Percentiles rank a stretch among this genome's conserved stretches.
Conservation (phyloP, 2,888 invertebrate species). For the Megamerina dolium region DNA sequence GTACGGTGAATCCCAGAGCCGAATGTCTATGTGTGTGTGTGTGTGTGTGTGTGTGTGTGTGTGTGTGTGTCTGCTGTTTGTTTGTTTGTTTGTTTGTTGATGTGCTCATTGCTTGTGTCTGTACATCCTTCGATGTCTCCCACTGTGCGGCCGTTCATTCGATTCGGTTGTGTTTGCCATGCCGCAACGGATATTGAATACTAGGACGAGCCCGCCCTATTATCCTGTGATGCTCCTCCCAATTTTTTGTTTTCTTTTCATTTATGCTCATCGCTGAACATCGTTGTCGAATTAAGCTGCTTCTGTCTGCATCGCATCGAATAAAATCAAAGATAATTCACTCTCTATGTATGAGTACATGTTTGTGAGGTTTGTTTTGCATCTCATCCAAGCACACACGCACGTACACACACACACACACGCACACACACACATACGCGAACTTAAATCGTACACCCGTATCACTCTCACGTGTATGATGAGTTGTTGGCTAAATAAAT, state of each 20-base stretch:
- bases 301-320: not conserved
- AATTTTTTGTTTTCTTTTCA: conserved; percentile 15
- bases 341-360: conserved; percentile 12
- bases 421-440: not conserved
- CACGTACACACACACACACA: not conserved
- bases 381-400: not conserved
- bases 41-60: conserved; percentile 8
- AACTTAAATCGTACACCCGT: too few relatives aligned
- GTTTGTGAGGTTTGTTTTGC: conserved; percentile 3
- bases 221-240: conserved; percentile 43
- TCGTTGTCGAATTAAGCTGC: too few relatives aligned
- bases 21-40: conserved; percentile 3
- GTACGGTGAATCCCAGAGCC: too few relatives aligned
- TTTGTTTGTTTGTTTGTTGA: conserved; percentile 6
- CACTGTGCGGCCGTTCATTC: too few relatives aligned
- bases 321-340: too few relatives aligned
- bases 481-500: too few relatives aligned
- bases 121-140: conserved; percentile 19
- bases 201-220: conserved; percentile 47
- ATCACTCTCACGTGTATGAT: too few relatives aligned
- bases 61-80: conserved; percentile 7
- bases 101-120: conserved; percentile 10
- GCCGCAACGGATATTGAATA: conserved; percentile 41
- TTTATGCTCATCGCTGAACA: conserved; percentile 3
- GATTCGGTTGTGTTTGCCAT: too few relatives aligned